Evolutionary conservation across 2,888 invertebrate genomes (phyloP).

Genomic region (Troides oblongomaculatus): DNA sequence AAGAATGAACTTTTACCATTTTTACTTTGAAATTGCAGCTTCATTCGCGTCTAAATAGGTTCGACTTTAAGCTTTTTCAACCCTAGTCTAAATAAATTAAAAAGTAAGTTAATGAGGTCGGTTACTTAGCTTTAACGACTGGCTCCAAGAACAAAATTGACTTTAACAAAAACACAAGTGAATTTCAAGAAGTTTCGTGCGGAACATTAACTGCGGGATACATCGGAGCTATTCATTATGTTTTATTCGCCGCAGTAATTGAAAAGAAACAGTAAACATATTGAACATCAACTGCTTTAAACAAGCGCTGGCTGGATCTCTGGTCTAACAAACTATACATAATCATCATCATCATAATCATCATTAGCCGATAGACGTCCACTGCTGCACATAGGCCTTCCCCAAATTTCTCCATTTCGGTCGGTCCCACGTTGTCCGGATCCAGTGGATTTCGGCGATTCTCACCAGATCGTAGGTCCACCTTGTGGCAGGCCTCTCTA

Average conservation of each 20-base stretch:
- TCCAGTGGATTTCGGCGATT: too few species aligned
- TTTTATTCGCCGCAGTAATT: neutral
- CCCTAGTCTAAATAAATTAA: conserved; percentile 2
- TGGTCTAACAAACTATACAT: too few species aligned
- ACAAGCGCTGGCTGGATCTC: too few species aligned
- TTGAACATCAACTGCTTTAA: too few species aligned
- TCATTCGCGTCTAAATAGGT: neutral
- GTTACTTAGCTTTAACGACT: conserved; percentile 2
- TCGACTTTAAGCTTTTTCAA: neutral
- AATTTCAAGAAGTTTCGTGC: conserved; percentile 5
- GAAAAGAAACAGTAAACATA: neutral
- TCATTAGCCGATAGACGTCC: too few species aligned
- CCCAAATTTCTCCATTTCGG: too few species aligned
- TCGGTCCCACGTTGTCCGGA: too few species aligned
- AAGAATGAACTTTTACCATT: neutral
- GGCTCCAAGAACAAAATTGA: conserved; percentile 11
- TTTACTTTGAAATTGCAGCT: neutral
- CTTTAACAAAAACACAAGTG: conserved; percentile 12
- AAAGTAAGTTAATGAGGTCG: conserved; percentile 4
- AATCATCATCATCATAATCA: too few species aligned
- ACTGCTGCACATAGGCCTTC: too few species aligned
- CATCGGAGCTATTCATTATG: conserved; percentile 6
- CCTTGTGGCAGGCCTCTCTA: too few species aligned
- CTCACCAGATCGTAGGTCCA: too few species aligned
- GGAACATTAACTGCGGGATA: conserved; percentile 18